Evolutionary conservation across 2,797 vertebrate genomes (phyloP).

Genomic region (Forpus xanthops): DNA sequence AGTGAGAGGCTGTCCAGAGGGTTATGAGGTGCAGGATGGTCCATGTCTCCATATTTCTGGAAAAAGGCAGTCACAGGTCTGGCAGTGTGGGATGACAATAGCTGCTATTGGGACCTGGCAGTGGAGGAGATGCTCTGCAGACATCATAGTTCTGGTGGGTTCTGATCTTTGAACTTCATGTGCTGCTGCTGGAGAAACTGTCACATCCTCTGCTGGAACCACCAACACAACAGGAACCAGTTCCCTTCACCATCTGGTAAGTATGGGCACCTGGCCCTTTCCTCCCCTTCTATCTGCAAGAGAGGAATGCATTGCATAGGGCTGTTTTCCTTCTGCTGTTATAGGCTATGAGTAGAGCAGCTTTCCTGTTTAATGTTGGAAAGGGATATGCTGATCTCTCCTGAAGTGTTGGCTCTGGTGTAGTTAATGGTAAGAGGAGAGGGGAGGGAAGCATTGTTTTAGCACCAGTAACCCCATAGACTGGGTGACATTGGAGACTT

Average conservation of each 20-base stretch:
- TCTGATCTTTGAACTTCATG: neutral
- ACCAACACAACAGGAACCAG: neutral
- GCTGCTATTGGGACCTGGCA: neutral
- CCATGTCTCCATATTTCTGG: neutral
- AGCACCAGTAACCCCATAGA: neutral
- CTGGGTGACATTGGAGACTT: rapidly evolving
- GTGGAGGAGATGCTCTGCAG: neutral
- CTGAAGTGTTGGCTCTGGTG: rapidly evolving
- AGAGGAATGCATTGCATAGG: rapidly evolving
- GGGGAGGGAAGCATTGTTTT: neutral
- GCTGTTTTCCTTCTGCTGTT: neutral
- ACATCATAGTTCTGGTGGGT: rapidly evolving
- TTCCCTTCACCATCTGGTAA: neutral
- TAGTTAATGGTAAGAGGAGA: neutral
- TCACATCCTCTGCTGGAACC: neutral
- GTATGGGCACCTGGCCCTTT: neutral
- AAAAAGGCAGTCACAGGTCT: rapidly evolving
- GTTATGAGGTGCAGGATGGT: neutral
- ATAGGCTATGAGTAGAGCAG: neutral
- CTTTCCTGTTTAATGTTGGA: neutral
- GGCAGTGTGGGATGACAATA: rapidly evolving
- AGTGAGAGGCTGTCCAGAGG: rapidly evolving
- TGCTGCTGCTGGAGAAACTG: neutral
- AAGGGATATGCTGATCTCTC: neutral
- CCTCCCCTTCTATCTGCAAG: neutral